Evolutionary conservation across 2,888 invertebrate species (phyloP), one percentile per base, ranked within the genome.

Genomic region (Alloplasta piceator): DNA sequence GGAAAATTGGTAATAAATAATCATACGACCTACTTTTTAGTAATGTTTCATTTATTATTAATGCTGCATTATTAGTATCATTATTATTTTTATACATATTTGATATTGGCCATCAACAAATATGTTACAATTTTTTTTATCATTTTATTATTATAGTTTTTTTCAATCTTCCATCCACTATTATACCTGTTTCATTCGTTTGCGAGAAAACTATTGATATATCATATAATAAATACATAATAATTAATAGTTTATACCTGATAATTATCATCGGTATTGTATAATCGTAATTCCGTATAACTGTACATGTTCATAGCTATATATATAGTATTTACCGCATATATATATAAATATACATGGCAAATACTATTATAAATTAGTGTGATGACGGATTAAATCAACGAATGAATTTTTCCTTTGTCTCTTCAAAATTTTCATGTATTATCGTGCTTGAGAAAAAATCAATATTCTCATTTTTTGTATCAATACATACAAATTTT

Each of bases 61-160:
- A 88, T 89, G 88, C 87, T 85, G 88, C 85, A 87, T 89, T 88
- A 89, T 89, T 88, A 87, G 88, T 88, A 89, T 84, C 78, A 87
- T 88, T 87, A 88, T 88, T 88, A 87, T 84, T 87, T 89, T 89
- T 88, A 89, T 89, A 89, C 89, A 89, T 89, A 89, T 89, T 89
- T 89, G 89, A 89, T 89, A 89, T 89, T 89, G 89, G 89, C 89
- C 88, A 89, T 89, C 89, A 89, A 89, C 89, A 89, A 89, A 89
- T 89, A 89, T 89, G 88, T 89, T 89, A 89, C 89, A 89, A 86
- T 86, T 85, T 79, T 79, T 83, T 46, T 52, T 14, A 26, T 26
- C 26, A 26, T 26, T 26, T 58, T 39, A 66, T 66, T 58, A 66
- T 16, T 73, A 14, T 74, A 74, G 4, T 68, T 64, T 55, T 68